Base-by-base conservation (phyloP, 1,140 invertebrate genomes). In the Drosophila pseudoobscura region DNA sequence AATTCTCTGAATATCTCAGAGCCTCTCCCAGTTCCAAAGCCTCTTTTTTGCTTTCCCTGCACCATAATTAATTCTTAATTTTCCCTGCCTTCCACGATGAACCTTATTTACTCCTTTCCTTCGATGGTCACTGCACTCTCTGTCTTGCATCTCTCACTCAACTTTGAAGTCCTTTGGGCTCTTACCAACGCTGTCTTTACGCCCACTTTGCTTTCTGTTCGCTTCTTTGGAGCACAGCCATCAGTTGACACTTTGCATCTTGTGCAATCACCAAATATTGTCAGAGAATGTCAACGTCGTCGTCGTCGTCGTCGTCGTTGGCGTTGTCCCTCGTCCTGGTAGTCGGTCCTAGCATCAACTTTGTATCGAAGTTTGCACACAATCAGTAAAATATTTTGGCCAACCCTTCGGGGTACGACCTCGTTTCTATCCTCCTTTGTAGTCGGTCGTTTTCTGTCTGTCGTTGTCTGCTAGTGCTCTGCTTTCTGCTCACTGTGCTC, bases 361-460 rank as follows among this genome's bases (percentile, higher is more conserved):
- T 88, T 88, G 84, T 88, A 88, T 88, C 78, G 83, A 88, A 89
- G 83, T 88, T 88, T 88, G 84, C 84, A 88, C 83, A 88, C 83
- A 88, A 88, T 88, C 83, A 88, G 83, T 88, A 88, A 88, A 88
- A 88, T 88, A 88, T 88, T 88, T 88, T 87, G 83, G 83, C 83
- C 78, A 82, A 82, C 78, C 83, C 87, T 89, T 70, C 66, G 68
- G 83, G 83, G 78, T 66, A 83, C 84, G 83, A 88, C 83, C 83
- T 88, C 83, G 87, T 88, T 70, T 65, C 35, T 39, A 80, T 80
- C 74, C 75, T 79, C 77, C 83, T 83, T 87, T 85, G 74, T 84
- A 57, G 63, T 75, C 78, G 75, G 56, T 62, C 76, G 57, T 61
- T 59, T 58, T 59, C 55, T 74, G 49, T 26, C 43, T 46, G 61